Base-by-base conservation (phyloP, 1,140 invertebrate genomes). In the Drosophila willistoni region DNA sequence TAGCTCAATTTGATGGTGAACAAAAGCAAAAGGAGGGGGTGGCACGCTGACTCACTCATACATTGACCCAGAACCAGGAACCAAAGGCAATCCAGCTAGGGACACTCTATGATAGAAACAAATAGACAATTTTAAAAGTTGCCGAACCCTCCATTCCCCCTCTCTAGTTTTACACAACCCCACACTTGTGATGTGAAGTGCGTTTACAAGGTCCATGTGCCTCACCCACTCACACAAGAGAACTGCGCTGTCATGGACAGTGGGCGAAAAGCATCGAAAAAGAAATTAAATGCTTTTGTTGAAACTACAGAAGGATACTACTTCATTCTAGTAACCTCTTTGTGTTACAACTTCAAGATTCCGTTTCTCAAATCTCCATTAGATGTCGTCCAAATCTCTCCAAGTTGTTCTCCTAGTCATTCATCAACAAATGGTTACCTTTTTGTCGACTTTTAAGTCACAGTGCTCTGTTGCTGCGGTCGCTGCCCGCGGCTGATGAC, bases 51-150 rank as follows among this genome's bases (percentile, higher is more conserved):
- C 44, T 73, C 81, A 85, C 68, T 44, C 64, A 75, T 47, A 64
- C 42, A 60, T 44, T 61, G 19, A 19, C 59, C 61, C 12, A n/a
- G 1, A 42, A 14, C 42, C 12, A 66, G 57, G 57, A 81, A 41
- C 54, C 55, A 62, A 55, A 36, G 9, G 7, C 9, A 36, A 63
- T 62, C 17, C 44, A 51, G 44, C 19, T 22, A 70, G 60, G 78
- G 71, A 60, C 79, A 79, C 82, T 86, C 69, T 66, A 83, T 69
- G 83, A 69, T 86, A 64, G 76, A 83, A 78, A 83, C 72, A 83
- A 79, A 75, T 79, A 77, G 66, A 87, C 72, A 86, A 87, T 87
- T 77, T 82, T 77, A 79, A 76, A 87, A 86, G 79, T 77, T 62
- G 10, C 12, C 60, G 19, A 19, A 19, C 29, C 17, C 14, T 65